Percentiles rank a stretch among this genome's conserved stretches.
Evolutionary conservation across 2,797 vertebrate genomes (phyloP).

Genomic region (Sylvilagus floridanus): DNA sequence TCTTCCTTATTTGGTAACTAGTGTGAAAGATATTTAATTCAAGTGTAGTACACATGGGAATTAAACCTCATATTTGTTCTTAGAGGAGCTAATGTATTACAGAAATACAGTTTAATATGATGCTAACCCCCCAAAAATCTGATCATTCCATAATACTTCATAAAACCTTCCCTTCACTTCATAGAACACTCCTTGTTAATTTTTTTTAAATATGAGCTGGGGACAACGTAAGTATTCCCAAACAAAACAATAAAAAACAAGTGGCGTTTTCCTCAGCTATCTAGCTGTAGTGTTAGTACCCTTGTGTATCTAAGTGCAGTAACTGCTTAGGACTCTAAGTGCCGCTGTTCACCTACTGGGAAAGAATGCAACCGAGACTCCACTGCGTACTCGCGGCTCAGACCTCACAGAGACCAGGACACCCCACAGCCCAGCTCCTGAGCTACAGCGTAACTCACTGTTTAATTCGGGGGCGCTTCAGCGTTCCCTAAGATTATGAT

Average conservation of each 20-base stretch:
- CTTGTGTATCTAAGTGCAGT: slow-evolving; percentile 66
- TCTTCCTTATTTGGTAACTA: neutral
- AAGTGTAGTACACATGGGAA: neutral
- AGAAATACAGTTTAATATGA: slow-evolving; percentile 27
- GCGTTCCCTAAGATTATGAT: neutral
- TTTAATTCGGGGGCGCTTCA: neutral
- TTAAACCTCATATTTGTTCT: slow-evolving; percentile 12
- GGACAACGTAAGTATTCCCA: neutral
- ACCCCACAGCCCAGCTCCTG: neutral
- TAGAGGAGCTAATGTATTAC: neutral
- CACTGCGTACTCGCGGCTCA: neutral
- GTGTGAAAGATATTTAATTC: neutral
- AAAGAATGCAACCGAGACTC: slow-evolving; percentile 5
- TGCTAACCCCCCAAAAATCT: neutral
- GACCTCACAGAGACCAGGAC: neutral
- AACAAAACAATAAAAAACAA: slow-evolving; percentile 6
- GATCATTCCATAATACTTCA: slow-evolving; percentile 29
- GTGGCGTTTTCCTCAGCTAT: neutral
- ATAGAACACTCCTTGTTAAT: neutral
- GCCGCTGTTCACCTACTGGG: slow-evolving; percentile 79
- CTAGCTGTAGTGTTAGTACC: neutral
- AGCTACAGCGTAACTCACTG: neutral
- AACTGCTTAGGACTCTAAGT: slow-evolving; percentile 75
- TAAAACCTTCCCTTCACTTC: slow-evolving; percentile 11
- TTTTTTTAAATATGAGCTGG: slow-evolving; percentile 54